Evolutionary conservation across 2,888 invertebrate species (phyloP), one percentile per base, ranked within the genome.

Genomic region (Colletes collaris): DNA sequence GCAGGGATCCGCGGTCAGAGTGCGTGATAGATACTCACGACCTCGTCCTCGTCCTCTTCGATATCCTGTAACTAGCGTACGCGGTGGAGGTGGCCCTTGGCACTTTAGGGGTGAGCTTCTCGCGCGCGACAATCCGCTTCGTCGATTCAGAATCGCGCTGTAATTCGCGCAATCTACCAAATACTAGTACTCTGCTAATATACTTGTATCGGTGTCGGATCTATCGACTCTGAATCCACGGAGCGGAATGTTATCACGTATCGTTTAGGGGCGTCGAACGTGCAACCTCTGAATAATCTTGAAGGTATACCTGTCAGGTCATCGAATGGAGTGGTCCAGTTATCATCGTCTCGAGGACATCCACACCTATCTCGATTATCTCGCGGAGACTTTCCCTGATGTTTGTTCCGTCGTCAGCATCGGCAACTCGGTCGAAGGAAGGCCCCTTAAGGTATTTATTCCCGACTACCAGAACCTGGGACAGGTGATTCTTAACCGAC

Each of bases 271-370:
- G 63, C 70, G 66, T 13, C 27, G 55, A 50, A 56, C 72, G 76
- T 76, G 70, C 80, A 85, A 86, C 67, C 80, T 75, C 40, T 70
- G 75, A 86, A 80, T 86, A 85, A 86, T 84, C 77, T 82, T 76
- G 69, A 84, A 88, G 83, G 60, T 78, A 56, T 85, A 68, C 64
- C 50, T 63, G 75, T 70, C 77, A 94, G 94, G 94, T 69, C 95
- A 95, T 90, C 93, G 94, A 59, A 93, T 97, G 93, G 96, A 97
- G 79, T 97, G 97, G 97, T 94, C 95, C 85, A 95, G 96, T 67
- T 97, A 96, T 90, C 96, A 97, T 90, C 95, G 96, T 0, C 91
- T 97, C 37, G 93, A 94, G 0, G 95, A 96, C 83, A 95, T 97
- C 72, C 94, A 96, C 86, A 95, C 94, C 37, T 97, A 96, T 89